Evolutionary conservation across 2,113 vertebrate genomes (phyloP), one percentile per base, ranked within the genome.

Genomic region (Chamaetylas fuelleborni): DNA sequence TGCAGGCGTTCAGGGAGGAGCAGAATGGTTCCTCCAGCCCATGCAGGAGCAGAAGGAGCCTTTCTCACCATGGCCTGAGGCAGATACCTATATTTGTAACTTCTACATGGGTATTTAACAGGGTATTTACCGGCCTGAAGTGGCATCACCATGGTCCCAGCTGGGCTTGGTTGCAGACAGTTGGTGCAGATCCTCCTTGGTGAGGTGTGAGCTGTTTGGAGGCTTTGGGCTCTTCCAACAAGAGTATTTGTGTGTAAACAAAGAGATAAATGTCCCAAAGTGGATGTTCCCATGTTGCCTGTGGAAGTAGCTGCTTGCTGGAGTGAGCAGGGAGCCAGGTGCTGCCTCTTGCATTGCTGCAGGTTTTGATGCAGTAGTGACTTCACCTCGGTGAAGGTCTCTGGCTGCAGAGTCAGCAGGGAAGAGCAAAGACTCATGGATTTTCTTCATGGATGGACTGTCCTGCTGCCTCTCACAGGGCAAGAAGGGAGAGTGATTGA

Each of bases 281-380:
- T 17, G 8, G 24, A 36, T 0, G 1, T 33, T 74, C 33, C 38
- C 8, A 0, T 42, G 24, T 12, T 43, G 28, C 9, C 50, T 34
- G 9, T 50, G 29, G 54, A 58, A 78, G 43, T 22, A 67, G 42
- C 58, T 83, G 72, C 47, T 58, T 3, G 1, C 50, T 87, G 61
- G 34, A 70, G 31, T 28, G 60, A 90, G 29, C 31, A 33, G 57
- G 33, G 22, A 76, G 19, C 29, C 51, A 54, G 48, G 25, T 60
- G 60, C 24, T 73, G 2, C 64, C 25, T 71, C 26, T 60, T 26
- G 31, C 34, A 33, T 31, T 61, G 57, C 64, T 73, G 22, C 31
- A 48, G 48, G n/a, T 54, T 84, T 91, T 56, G 85, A 31, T 72
- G 50, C 31, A 11, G 6, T 20, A 31, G 19, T 23, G 61, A 51